A percentile compares a stretch with the other conserved stretches of the same genome.
These are phyloP conservation scores for Drosophila funebris DNA, from an alignment of 1,140 invertebrate genomes.

Conservation along the genomic window DNA sequence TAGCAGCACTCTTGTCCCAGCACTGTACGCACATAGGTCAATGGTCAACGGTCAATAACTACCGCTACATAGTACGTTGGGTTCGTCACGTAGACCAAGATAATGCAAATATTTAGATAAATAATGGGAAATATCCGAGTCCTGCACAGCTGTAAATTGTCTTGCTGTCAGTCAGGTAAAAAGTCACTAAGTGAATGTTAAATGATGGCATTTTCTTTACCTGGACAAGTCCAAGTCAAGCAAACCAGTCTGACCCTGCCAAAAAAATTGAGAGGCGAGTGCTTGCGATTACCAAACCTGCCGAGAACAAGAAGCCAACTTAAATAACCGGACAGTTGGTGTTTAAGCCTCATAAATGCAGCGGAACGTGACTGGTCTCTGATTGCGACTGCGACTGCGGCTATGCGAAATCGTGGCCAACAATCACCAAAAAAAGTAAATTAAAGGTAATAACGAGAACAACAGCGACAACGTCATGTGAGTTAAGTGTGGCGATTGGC, in stretches of 20 bases:
- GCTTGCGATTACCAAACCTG: conserved; percentile 48
- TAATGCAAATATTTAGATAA: conserved; percentile 32
- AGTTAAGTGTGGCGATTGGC: conserved; percentile 45
- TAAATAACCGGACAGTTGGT: conserved; percentile 54
- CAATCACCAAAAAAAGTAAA: conserved; percentile 63
- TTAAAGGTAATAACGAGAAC: conserved; percentile 64
- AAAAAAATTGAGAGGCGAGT: conserved; percentile 28
- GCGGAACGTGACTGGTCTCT: conserved; percentile 57
- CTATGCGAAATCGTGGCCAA: conserved; percentile 38
- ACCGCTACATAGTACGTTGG: not conserved
- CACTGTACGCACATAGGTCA: not conserved
- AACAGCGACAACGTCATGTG: conserved; percentile 48
- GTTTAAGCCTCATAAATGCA: conserved; percentile 36
- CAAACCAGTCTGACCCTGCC: conserved; percentile 56
- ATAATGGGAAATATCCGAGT: conserved; percentile 14
- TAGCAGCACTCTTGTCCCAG: not conserved
- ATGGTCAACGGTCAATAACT: not conserved
- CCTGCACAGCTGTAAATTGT: conserved; percentile 46
- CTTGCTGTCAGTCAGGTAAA: conserved; percentile 56
- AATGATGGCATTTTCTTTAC: conserved; percentile 29
- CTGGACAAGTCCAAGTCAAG: conserved; percentile 1
- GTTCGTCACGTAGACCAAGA: conserved; percentile 55
- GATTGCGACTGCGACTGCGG: not conserved
- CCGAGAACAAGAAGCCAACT: conserved; percentile 53
- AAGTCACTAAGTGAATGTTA: conserved; percentile 45